Evolutionary conservation across 2,888 invertebrate species (phyloP), one percentile per base, ranked within the genome.

Genomic region (Cetonia aurata): DNA sequence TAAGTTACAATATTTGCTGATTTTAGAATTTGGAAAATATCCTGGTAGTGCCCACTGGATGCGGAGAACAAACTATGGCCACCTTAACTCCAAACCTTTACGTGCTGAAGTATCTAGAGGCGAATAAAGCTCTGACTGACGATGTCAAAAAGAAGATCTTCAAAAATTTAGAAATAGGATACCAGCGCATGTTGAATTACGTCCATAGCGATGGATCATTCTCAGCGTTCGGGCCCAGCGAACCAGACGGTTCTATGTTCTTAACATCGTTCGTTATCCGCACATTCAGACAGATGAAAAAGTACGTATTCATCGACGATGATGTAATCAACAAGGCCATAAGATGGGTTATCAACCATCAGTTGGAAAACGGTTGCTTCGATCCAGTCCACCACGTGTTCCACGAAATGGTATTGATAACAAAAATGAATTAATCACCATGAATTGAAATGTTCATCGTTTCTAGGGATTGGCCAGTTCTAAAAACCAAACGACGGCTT

Each of bases 51-150:
- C 94, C 94, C 0, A 89, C 90, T 56, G 94, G 94, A 0, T 94
- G 94, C 80, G 94, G 94, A 0, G 94, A 94, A 79, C 94, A 94
- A 85, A 93, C 92, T 81, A 92, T 94, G 92, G 89, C 93, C 4
- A 87, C 90, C 0, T 88, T 94, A 71, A 91, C 92, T 0, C 92
- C 93, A 0, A 93, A 93, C 80, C 86, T 94, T 48, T 88, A 90
- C 71, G 90, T 92, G 0, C 82, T 93, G 48, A 83, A 86, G 50
- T 92, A 91, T 75, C 84, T 93, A 60, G 88, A 83, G 77, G 86
- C 80, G 56, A 82, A 89, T 74, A 77, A 87, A 65, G 83, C 88
- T 80, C 77, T 89, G 79, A 85, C 89, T 77, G 74, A 87, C 73
- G 80, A 87, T 77, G 85, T 91, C 78, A 87, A 86, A 73, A 82